phyloP scores from a whole-genome alignment of 2,113 vertebrate genomes.

The Rhagologus leucostigma region DNA sequence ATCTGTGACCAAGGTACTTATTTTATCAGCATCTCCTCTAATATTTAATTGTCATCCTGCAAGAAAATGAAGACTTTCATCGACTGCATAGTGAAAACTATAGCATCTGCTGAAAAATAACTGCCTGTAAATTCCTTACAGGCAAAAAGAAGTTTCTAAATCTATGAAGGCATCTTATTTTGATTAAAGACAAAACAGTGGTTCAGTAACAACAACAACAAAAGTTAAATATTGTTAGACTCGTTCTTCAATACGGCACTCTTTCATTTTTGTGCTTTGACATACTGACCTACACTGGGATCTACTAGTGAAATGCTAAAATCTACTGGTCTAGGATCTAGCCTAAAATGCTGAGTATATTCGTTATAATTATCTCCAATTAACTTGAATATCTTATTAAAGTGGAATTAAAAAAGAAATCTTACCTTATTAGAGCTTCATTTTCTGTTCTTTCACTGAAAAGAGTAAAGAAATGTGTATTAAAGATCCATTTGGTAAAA shows the following conservation, averaged over 20 bases:
- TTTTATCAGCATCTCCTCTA: background rate
- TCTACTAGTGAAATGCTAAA: background rate
- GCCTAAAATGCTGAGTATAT: background rate
- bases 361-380: background rate
- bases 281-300: background rate
- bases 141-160: background rate
- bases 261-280: background rate
- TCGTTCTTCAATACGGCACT: background rate
- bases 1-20: background rate
- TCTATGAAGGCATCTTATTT: background rate
- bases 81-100: background rate
- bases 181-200: background rate
- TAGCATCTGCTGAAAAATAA: background rate
- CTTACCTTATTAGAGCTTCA: conserved; percentile 48
- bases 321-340: background rate
- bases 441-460: conserved; percentile 46
- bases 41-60: background rate
- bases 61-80: background rate
- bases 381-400: background rate
- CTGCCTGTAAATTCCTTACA: background rate
- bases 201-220: background rate
- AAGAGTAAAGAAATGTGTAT: conserved; percentile 39
- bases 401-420: background rate
- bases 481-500: conserved; percentile 8
- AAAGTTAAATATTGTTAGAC: background rate